Conservation (phyloP, 2,888 invertebrate genomes). For the Spodoptera exigua region DNA sequence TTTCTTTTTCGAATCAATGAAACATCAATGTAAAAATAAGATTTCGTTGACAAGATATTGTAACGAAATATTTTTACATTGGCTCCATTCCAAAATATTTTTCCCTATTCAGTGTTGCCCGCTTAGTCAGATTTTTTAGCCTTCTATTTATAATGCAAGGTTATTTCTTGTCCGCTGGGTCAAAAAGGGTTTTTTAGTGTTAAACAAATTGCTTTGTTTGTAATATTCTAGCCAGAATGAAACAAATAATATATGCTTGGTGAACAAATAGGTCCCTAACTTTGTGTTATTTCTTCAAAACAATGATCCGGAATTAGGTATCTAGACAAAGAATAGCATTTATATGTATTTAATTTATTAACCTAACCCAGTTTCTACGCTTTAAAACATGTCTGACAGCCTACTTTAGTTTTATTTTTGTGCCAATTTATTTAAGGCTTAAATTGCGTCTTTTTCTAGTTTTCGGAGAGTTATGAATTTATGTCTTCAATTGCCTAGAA, state of each 20-base stretch:
- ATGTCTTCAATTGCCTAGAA: constrained; percentile 7
- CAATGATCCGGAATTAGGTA: neutral
- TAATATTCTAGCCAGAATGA: neutral
- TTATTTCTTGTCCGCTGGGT: constrained; percentile 21
- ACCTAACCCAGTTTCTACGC: constrained; percentile 3
- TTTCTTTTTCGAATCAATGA: constrained; percentile 20
- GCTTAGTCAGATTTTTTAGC: constrained; percentile 38
- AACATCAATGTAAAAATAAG: constrained; percentile 45
- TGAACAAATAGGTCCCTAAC: neutral
- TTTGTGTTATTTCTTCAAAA: constrained; percentile 2
- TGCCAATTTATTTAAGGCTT: constrained; percentile 13
- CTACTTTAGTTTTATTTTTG: constrained; percentile 8
- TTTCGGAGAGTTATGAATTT: neutral
- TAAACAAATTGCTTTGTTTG: constrained; percentile 8
- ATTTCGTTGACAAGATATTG: constrained; percentile 11
- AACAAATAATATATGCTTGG: neutral
- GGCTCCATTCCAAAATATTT: constrained; percentile 43
- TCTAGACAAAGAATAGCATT: constrained; percentile 6
- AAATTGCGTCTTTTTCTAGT: constrained; percentile 9
- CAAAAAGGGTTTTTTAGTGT: constrained; percentile 16
- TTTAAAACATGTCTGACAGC: neutral
- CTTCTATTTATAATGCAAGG: constrained; percentile 45
- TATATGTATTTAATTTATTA: constrained; percentile 18
- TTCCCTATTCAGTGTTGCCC: constrained; percentile 49
- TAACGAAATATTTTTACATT: constrained; percentile 35